phyloP scores from a whole-genome alignment of 2,113 vertebrate species.

The Oreotragus oreotragus region DNA sequence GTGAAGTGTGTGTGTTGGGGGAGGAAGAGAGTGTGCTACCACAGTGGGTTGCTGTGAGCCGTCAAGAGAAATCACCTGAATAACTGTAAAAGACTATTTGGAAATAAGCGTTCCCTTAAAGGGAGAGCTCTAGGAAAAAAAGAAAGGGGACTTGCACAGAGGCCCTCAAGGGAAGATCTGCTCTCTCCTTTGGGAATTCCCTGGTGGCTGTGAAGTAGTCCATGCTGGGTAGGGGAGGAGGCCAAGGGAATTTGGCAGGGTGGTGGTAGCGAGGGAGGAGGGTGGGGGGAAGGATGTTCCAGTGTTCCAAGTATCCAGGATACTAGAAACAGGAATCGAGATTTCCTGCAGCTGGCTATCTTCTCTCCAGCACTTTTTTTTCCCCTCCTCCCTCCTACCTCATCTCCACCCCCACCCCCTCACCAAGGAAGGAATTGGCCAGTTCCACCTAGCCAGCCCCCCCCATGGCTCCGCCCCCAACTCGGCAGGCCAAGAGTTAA shows the following conservation, averaged over 20 bases:
- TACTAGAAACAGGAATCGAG: not conserved
- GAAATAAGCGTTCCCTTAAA: not conserved
- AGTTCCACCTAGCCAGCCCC: slow-evolving; percentile 17
- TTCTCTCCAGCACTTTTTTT: not conserved
- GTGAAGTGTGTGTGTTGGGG: not conserved
- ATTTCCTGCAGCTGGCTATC: slow-evolving; percentile 7
- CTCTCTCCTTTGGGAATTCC: not conserved
- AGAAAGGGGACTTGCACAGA: not conserved
- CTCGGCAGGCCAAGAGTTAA: slow-evolving; percentile 79
- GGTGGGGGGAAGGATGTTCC: not conserved
- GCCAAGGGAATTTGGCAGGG: not conserved
- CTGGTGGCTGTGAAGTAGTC: not conserved
- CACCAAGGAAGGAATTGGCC: slow-evolving; percentile 57
- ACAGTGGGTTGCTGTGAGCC: not conserved
- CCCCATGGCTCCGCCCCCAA: slow-evolving; percentile 52
- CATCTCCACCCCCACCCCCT: slow-evolving; percentile 43
- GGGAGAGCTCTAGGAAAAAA: not conserved
- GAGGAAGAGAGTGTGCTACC: not conserved
- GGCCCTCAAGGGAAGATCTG: not conserved
- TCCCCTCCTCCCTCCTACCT: slow-evolving; percentile 41
- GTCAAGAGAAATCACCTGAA: not conserved
- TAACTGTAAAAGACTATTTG: not conserved
- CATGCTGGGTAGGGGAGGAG: not conserved
- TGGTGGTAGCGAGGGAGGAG: not conserved
- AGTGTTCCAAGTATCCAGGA: not conserved